A percentile compares a stretch with the other conserved stretches of the same genome.
Evolutionary conservation across 2,113 vertebrate species (phyloP).

Genomic region (Calyptommatus sinebrachiatus): DNA sequence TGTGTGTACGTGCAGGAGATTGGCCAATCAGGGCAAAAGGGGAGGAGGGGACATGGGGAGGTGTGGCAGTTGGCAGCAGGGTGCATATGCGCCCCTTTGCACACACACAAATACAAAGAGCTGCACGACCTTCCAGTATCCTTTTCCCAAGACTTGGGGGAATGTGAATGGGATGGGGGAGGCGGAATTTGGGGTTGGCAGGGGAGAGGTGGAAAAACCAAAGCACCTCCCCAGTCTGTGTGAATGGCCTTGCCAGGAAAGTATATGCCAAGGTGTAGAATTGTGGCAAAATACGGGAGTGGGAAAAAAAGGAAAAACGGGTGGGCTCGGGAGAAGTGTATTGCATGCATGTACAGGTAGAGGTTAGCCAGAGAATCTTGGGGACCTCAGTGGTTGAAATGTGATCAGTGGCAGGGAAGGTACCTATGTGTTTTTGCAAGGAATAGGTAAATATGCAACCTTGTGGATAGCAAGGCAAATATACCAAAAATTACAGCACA

Average conservation of each 20-base stretch:
- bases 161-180: neutral
- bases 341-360: neutral
- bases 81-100: slow-evolving; percentile 45
- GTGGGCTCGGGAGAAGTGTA: neutral
- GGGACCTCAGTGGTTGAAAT: too few relatives aligned
- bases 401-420: neutral
- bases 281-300: neutral
- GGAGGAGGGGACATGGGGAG: slow-evolving; percentile 3
- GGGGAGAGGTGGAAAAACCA: neutral
- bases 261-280: neutral
- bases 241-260: slow-evolving; percentile 3
- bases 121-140: slow-evolving; percentile 63
- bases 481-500: neutral
- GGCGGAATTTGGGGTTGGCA: neutral
- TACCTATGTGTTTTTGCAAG: neutral
- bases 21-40: slow-evolving; percentile 48
- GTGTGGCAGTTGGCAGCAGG: slow-evolving; percentile 28
- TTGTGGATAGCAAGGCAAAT: too few relatives aligned
- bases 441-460: neutral
- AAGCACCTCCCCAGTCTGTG: neutral
- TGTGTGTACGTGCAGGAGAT: slow-evolving; percentile 53
- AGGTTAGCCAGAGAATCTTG: neutral
- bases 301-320: neutral
- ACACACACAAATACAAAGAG: slow-evolving; percentile 67
- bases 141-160: slow-evolving; percentile 52